A percentile compares a stretch with the other conserved stretches of the same genome.
Conservation (phyloP, 2,797 vertebrate genomes). For the Danio aesculapii region DNA sequence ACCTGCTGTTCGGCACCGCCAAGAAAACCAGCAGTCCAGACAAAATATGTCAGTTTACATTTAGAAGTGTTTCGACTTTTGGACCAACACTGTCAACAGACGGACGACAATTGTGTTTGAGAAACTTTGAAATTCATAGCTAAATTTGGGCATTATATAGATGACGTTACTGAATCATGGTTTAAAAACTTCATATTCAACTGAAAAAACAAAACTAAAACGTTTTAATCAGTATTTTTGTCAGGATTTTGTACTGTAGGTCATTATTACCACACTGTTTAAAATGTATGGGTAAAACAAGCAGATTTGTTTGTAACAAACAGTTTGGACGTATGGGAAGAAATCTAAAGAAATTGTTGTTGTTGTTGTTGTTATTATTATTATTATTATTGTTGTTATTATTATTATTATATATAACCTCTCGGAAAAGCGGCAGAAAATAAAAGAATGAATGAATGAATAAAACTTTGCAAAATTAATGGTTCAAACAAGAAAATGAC, state of each 20-base stretch:
- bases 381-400: no score
- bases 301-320: no score
- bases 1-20: background rate
- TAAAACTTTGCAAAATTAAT: no score
- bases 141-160: background rate
- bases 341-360: no score
- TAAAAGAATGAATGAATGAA: no score
- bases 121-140: background rate
- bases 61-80: background rate
- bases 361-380: no score
- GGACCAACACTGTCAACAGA: background rate
- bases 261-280: background rate
- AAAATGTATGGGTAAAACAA: background rate
- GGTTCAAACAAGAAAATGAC: background rate
- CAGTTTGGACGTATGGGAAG: no score
- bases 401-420: no score
- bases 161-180: background rate
- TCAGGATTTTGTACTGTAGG: background rate
- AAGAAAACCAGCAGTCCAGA: constrained; percentile 6
- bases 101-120: background rate
- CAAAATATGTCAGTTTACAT: constrained; percentile 1
- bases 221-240: background rate
- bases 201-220: background rate
- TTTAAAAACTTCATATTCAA: background rate
- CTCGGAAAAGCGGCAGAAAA: no score